Conservation (phyloP, 1,140 invertebrate genomes). For the Euglossa dilemma region DNA sequence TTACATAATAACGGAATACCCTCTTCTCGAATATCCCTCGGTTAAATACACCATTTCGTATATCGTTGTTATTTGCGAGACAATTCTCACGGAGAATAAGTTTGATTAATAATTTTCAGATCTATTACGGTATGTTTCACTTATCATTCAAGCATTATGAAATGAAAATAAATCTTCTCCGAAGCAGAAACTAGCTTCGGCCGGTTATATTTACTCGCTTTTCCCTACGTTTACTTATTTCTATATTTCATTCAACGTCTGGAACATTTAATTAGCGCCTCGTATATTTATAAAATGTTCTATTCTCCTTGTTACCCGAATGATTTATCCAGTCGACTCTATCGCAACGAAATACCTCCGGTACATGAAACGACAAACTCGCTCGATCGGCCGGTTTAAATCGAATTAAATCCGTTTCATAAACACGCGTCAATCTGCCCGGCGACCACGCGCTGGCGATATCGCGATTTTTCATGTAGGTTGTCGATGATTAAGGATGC, state of each 20-base stretch:
- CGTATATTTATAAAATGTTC: not conserved
- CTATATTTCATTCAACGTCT: not conserved
- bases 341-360: not conserved
- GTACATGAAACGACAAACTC: not conserved
- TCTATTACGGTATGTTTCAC: no score
- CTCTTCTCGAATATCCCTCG: no score
- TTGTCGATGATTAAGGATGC: slow-evolving; percentile 7
- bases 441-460: not conserved
- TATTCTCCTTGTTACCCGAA: no score
- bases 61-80: no score
- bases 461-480: not conserved
- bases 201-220: no score
- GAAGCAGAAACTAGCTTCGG: no score
- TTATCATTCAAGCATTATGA: no score
- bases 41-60: no score
- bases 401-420: not conserved
- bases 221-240: not conserved
- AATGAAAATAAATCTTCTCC: no score
- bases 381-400: not conserved
- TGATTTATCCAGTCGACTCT: not conserved
- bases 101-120: no score
- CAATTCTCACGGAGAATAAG: no score
- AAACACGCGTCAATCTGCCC: not conserved
- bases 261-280: not conserved
- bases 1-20: no score